phyloP scores from a whole-genome alignment of 2,888 invertebrate genomes.

The Drosophila merina region DNA sequence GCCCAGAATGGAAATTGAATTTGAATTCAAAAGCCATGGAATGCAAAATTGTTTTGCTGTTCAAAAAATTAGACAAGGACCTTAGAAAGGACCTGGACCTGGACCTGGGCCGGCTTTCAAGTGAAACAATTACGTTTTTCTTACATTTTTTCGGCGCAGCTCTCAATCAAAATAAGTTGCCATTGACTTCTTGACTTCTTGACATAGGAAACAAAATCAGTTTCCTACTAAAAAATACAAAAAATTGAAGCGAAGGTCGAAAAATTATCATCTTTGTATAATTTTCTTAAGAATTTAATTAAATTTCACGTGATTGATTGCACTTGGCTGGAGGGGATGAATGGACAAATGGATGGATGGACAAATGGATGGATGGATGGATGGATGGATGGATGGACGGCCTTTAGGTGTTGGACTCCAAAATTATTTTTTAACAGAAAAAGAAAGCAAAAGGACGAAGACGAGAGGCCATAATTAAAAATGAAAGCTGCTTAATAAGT shows the following conservation, averaged over 20 bases:
- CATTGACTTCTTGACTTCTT: background rate
- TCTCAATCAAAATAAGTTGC: conserved; percentile 19
- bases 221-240: conserved; percentile 8
- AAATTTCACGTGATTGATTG: conserved; percentile 75
- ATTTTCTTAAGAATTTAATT: conserved; percentile 66
- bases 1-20: conserved; percentile 35
- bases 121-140: background rate
- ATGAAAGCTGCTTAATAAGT: conserved; percentile 73
- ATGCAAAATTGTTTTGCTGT: conserved; percentile 50
- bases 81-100: background rate
- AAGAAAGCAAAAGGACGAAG: conserved; percentile 13
- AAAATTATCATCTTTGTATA: conserved; percentile 44
- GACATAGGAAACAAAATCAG: conserved; percentile 18
- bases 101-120: background rate
- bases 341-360: conserved; percentile 1
- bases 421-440: conserved; percentile 57
- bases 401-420: conserved; percentile 35
- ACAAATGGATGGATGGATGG: background rate
- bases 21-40: conserved; percentile 10
- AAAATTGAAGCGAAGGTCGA: conserved; percentile 16
- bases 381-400: background rate
- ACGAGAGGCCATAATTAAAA: conserved; percentile 64
- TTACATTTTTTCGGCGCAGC: background rate
- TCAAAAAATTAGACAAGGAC: conserved; percentile 35
- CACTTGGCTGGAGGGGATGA: conserved; percentile 49